Evolutionary conservation across 2,888 invertebrate genomes (phyloP).

Genomic region (Mythimna albipuncta): DNA sequence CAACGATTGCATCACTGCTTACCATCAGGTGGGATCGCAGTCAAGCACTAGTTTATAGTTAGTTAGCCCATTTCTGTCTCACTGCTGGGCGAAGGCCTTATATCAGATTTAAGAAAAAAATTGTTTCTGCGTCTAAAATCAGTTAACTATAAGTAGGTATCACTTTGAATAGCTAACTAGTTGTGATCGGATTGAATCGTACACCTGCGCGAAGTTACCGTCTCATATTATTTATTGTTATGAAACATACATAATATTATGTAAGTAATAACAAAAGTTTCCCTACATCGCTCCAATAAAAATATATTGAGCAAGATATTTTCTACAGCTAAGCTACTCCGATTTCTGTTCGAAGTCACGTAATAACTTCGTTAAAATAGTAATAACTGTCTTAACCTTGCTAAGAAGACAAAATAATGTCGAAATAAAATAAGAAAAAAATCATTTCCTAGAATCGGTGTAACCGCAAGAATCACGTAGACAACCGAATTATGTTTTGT

Average conservation of each 20-base stretch:
- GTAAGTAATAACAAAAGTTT: conserved; percentile 13
- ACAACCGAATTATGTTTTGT: conserved; percentile 12
- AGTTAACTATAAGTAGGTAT: not conserved
- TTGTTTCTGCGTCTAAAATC: not conserved
- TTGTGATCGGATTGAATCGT: not conserved
- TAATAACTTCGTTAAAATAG: not conserved
- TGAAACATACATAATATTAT: conserved; percentile 6
- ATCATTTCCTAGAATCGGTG: not conserved
- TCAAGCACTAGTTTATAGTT: too few relatives aligned
- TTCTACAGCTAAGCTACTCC: not conserved
- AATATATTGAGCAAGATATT: conserved; percentile 1
- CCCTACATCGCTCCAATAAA: conserved; percentile 10
- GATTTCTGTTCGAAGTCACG: not conserved
- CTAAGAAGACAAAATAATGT: not conserved
- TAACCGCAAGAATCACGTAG: conserved; percentile 2
- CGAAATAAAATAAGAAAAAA: not conserved
- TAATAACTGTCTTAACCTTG: not conserved
- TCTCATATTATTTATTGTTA: conserved; percentile 28
- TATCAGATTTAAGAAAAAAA: too few relatives aligned
- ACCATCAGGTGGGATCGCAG: too few relatives aligned
- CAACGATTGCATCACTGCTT: too few relatives aligned
- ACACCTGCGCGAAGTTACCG: conserved; percentile 17
- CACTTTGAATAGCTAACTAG: not conserved
- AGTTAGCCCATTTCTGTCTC: too few relatives aligned
- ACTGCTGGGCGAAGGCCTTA: too few relatives aligned